A percentile compares a stretch with the other conserved stretches of the same genome.
Conservation (phyloP, 2,888 invertebrate genomes). For the Lysandra bellargus region DNA sequence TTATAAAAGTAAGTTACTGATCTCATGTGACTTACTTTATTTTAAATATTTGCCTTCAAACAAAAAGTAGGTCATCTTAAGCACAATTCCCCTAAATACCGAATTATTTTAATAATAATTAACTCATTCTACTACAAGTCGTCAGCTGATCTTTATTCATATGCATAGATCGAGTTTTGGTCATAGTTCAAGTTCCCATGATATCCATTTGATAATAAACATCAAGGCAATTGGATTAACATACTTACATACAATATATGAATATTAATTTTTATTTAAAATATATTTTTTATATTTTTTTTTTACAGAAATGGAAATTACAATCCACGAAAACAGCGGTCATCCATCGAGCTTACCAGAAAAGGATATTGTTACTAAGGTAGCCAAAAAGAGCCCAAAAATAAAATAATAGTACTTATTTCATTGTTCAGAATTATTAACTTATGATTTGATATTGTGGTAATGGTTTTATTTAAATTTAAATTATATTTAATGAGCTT, state of each 20-base stretch:
- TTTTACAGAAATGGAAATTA: conserved; percentile 75
- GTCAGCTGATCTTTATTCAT: background rate
- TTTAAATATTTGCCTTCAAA: too few species aligned
- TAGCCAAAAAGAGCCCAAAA: conserved; percentile 37
- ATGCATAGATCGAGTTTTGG: background rate
- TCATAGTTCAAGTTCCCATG: background rate
- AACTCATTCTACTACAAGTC: background rate
- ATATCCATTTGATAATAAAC: background rate
- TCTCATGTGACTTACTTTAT: too few species aligned
- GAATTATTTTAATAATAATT: background rate
- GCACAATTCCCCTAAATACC: too few species aligned
- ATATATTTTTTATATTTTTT: background rate
- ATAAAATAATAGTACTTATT: too few species aligned
- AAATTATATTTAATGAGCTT: too few species aligned
- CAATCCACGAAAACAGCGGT: conserved; percentile 87
- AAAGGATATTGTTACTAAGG: conserved; percentile 88
- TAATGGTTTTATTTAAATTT: too few species aligned
- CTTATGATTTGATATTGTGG: too few species aligned
- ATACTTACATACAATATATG: background rate
- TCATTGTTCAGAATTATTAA: too few species aligned
- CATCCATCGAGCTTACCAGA: conserved; percentile 89
- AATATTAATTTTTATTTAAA: too few species aligned
- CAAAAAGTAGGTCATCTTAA: too few species aligned
- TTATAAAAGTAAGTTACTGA: too few species aligned
- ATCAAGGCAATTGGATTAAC: background rate